Evolutionary conservation across 2,888 invertebrate species (phyloP), one percentile per base, ranked within the genome.

Genomic region (Andrena fulva): DNA sequence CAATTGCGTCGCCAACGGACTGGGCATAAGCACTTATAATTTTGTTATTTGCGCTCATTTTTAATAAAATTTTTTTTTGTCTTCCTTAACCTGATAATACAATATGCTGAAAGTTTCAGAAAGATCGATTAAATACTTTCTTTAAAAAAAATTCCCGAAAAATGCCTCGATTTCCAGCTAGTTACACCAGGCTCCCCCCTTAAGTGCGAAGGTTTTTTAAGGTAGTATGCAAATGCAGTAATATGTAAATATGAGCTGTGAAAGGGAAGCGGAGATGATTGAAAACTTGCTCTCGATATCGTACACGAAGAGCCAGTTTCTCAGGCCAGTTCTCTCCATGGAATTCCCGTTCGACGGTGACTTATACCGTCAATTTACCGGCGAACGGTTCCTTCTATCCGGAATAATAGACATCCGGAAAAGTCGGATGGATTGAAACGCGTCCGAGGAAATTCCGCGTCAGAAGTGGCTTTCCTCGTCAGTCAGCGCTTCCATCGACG

Each of bases 361-460:
- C 75, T 82, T 63, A 63, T 52, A 63, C 56, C 63, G 56, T 82
- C 69, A 60, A 66, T 79, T 79, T 60, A 66, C 68, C 68, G 54
- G 7, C 24, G 75, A 75, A 62, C 67, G 62, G 63, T 74, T 75
- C 56, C 70, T 67, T 74, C 66, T 56, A 67, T 67, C 16, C 71
- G 35, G 80, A 71, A 80, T 82, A 82, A 80, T 80, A 29, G 79
- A 80, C 80, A 74, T 80, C 50, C 67, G 80, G 70, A 67, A 71
- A 78, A 75, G 67, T 29, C 33, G 4, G 74, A 71, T 33, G 35
- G 71, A 67, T 70, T 48, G 70, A 80, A 80, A 75, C 20, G 66
- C 66, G 66, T 48, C 66, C 35, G 8, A 50, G 81, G 54, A 74
- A 70, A 80, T 69, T 54, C 62, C 48, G 50, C 74, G 66, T 67